Evolutionary conservation across 1,140 invertebrate genomes (phyloP).

Genomic region (Diuraphis noxia): DNA sequence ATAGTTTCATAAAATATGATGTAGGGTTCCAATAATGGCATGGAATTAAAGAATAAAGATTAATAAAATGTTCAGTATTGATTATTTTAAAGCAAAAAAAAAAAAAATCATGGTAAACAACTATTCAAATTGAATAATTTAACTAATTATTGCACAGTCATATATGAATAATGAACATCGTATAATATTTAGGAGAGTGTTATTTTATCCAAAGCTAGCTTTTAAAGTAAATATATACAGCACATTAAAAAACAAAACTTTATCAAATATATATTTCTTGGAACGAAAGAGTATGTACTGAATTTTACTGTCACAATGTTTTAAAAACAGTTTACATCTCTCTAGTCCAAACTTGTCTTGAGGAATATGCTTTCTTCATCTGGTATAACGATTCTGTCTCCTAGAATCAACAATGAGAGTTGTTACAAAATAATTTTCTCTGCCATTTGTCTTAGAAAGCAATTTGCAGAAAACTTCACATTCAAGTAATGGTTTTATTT

Average conservation of each 20-base stretch:
- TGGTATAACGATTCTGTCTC: not conserved
- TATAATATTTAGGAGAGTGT: not conserved
- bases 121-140: not conserved
- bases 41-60: not conserved
- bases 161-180: not conserved
- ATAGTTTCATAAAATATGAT: not conserved
- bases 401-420: not conserved
- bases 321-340: conserved; percentile 4
- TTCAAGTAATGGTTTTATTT: not conserved
- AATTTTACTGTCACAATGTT: not conserved
- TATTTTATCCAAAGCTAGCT: not conserved
- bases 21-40: not conserved
- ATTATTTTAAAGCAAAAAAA: not conserved
- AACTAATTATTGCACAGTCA: not conserved
- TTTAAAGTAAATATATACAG: not conserved
- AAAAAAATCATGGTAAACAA: not conserved
- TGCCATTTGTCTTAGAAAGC: not conserved
- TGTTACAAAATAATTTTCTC: not conserved
- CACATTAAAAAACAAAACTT: not conserved
- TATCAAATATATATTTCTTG: not conserved
- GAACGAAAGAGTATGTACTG: not conserved
- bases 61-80: not conserved
- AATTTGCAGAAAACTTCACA: not conserved
- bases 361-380: not conserved
- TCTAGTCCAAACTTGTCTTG: not conserved